Evolutionary conservation across 1,140 invertebrate genomes (phyloP), one percentile per base, ranked within the genome.

Genomic region (Caenorhabditis latens): DNA sequence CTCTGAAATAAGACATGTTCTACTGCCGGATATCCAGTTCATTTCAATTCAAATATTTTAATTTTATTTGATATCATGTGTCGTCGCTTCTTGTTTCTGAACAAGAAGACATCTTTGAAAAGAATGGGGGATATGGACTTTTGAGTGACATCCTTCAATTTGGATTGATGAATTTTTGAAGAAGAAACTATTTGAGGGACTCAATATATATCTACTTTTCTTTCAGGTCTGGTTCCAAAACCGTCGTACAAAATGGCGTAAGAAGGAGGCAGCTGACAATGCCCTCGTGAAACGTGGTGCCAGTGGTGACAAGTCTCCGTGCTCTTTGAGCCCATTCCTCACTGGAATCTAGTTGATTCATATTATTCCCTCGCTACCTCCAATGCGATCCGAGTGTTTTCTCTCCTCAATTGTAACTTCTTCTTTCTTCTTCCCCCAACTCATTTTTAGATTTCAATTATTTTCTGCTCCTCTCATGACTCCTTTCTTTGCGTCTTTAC

Each of bases 151-250:
- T 16, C n/a, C 42, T 13, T 19, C 14, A 48, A 24, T 19, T 46
- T 9, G 21, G 58, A 9, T 16, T 42, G 21, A 19, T 16, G 46
- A 46, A 7, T 71, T 71, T 19, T 13, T 9, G 19, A 42, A 40
- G 13, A n/a, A 21, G 32, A 40, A 67, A 67, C n/a, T n/a, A n/a
- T 42, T 8, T 9, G 7, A 14, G 19, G 63, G 63, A 40, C 32
- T 40, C 19, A 61, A 24, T 8, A 53, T 11, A 53, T 14, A 11
- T 3, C 3, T 53, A 9, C 5, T 53, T 3, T 53, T 53, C 16
- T 91, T 91, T 57, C 85, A 99, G 98, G 98, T 99, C 58, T 99
- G 98, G 98, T 99, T 99, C 94, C 98, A 99, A 94, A 99, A 99
- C 94, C 95, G 98, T 93, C 94, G 98, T 92, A 99, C 98, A 90